phyloP scores from a whole-genome alignment of 2,113 vertebrate species.

The Chaetops frenatus region DNA sequence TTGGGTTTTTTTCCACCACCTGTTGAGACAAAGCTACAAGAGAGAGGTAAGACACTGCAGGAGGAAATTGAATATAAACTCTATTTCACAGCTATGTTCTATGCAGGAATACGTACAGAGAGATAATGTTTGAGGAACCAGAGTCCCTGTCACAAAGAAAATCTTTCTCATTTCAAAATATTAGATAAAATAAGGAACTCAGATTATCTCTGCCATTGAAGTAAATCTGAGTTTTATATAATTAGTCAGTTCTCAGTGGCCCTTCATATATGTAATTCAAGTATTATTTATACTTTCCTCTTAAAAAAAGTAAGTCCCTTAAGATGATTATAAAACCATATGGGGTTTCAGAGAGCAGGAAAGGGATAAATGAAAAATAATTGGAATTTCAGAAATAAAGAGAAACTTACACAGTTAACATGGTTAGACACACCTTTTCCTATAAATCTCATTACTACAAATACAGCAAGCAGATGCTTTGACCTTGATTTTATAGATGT shows the following conservation, averaged over 20 bases:
- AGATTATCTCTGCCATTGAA: background rate
- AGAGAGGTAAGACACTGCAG: background rate
- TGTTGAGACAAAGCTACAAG: background rate
- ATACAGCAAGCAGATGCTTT: background rate
- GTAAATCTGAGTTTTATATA: background rate
- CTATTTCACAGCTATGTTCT: background rate
- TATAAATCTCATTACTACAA: background rate
- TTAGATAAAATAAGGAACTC: background rate
- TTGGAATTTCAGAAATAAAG: background rate
- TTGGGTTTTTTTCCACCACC: background rate
- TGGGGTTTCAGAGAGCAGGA: rapidly evolving
- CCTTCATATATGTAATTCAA: background rate
- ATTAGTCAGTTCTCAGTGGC: background rate
- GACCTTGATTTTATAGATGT: background rate
- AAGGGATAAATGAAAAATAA: background rate
- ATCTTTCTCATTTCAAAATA: background rate
- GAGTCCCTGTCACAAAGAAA: background rate
- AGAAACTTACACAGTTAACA: background rate
- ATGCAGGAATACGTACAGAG: background rate
- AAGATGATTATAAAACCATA: background rate
- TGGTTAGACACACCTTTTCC: background rate
- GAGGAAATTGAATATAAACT: background rate
- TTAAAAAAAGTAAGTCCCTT: background rate
- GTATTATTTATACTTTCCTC: background rate
- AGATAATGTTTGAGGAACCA: background rate